Evolutionary conservation across 2,888 invertebrate genomes (phyloP), one percentile per base, ranked within the genome.

Genomic region (Melinaea marsaeus): DNA sequence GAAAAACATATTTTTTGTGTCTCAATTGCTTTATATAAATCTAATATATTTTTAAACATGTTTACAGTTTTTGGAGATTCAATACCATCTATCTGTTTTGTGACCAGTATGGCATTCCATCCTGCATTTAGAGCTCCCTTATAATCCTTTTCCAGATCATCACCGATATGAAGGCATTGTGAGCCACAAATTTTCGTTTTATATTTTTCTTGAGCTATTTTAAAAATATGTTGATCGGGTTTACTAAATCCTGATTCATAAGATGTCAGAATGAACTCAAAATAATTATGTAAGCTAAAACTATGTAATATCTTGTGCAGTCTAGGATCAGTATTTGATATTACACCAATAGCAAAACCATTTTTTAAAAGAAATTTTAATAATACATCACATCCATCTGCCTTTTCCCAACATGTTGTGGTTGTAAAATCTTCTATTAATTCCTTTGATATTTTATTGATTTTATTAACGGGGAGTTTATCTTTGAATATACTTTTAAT

Each of bases 301-400:
- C 93, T 94, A 13, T 85, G 73, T 60, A 98, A 88, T 68, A 97
- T 92, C 4, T 90, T 86, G 65, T 93, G 90, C 2, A 98, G 86
- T 42, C 97, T 92, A 42, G 96, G 95, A 87, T 98, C 98, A 86
- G 95, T 97, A 85, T 98, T 98, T 5, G 98, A 97, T 71, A 98
- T 94, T 0, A 97, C 93, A 3, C 97, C 98, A 55, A 97, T 72
- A 5, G 80, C 73, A 13, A 92, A 74, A 34, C 84, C 82, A 61
- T 81, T 85, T 11, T 80, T 78, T 66, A 83, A 86, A 6, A 97
- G 81, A 66, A 92, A 90, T 34, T 92, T 84, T 1, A 97, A 85
- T n/a, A 96, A 83, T 62, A 93, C 92, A 9, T 92, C 77, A 33
- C 93, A 91, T 13, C 95, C 95, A 56, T 93, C 91, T 70, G 93